A percentile compares a stretch with the other conserved stretches of the same genome.
Conservation (phyloP, 2,113 vertebrate genomes). For the Ageneiosus marmoratus region DNA sequence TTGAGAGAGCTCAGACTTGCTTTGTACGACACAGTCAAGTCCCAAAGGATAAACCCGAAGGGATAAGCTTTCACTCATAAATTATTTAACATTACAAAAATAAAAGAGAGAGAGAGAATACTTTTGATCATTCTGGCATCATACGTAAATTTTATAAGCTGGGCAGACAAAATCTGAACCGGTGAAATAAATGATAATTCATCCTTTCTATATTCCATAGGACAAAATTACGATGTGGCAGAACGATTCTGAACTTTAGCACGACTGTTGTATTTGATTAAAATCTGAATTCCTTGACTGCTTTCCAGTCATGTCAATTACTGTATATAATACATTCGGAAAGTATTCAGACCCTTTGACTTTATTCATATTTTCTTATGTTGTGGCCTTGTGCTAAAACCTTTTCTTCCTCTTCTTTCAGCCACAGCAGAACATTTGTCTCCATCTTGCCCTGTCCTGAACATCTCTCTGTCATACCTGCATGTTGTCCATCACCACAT, state of each 20-base stretch:
- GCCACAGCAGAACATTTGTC: too few species aligned
- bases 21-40: not conserved
- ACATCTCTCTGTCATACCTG: too few species aligned
- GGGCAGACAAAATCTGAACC: not conserved
- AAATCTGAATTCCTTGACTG: not conserved
- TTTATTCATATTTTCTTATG: too few species aligned
- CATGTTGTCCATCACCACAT: too few species aligned
- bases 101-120: too few species aligned
- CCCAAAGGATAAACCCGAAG: not conserved
- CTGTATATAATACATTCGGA: not conserved
- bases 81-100: not conserved
- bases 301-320: not conserved
- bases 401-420: too few species aligned
- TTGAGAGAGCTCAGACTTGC: not conserved
- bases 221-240: constrained; percentile 1
- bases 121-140: not conserved
- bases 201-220: not conserved
- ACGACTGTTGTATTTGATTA: not conserved
- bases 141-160: not conserved
- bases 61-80: not conserved
- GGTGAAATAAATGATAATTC: not conserved
- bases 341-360: too few species aligned
- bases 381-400: too few species aligned
- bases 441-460: too few species aligned
- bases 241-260: constrained; percentile 18